phyloP scores from a whole-genome alignment of 2,888 invertebrate genomes.

The Brachypalpus laphriformis region DNA sequence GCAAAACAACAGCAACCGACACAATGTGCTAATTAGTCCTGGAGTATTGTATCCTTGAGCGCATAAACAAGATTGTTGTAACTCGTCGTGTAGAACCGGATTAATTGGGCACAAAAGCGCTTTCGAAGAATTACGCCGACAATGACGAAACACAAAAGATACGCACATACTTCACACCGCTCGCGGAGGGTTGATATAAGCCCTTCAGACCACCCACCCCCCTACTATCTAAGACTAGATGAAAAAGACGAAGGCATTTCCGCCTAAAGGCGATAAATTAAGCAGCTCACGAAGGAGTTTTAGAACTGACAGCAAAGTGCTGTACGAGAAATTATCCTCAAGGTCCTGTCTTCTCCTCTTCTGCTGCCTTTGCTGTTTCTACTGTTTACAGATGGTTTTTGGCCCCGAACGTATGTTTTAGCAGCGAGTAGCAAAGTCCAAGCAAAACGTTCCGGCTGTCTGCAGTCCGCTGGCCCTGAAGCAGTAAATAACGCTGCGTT shows the following conservation, averaged over 20 bases:
- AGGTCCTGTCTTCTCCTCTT: neutral
- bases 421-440: neutral
- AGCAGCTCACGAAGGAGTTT: conserved; percentile 50
- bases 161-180: neutral
- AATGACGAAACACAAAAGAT: conserved; percentile 19
- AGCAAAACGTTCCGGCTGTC: neutral
- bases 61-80: conserved; percentile 28
- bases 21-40: conserved; percentile 44
- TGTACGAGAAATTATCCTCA: conserved; percentile 40
- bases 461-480: neutral
- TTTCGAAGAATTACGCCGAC: conserved; percentile 18
- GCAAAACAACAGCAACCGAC: conserved; percentile 9
- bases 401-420: neutral
- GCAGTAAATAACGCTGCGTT: conserved; percentile 52
- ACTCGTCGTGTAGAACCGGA: conserved; percentile 32
- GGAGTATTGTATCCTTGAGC: conserved; percentile 13
- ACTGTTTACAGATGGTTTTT: conserved; percentile 28
- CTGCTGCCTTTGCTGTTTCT: neutral
- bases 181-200: neutral
- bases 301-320: conserved; percentile 51
- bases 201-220: neutral
- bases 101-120: conserved; percentile 43
- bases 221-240: neutral
- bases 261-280: conserved; percentile 56
- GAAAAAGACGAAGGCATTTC: conserved; percentile 18